Percentiles rank a stretch among this genome's conserved stretches.
phyloP scores from a whole-genome alignment of 2,797 vertebrate species.

The Pogoniulus pusillus region DNA sequence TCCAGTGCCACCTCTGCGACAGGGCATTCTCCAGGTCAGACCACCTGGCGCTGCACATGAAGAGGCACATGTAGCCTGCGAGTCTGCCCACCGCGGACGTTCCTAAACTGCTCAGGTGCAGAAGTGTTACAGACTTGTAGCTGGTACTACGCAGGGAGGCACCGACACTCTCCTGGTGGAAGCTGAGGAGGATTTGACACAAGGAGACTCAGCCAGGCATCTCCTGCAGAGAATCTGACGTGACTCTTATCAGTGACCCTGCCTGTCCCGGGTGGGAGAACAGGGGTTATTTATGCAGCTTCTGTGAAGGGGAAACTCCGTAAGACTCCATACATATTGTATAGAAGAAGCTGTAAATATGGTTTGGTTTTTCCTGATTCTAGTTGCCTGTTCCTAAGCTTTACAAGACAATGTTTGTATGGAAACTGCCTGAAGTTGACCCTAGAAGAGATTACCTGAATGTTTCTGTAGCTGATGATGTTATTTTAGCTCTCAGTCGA shows the following conservation, averaged over 20 bases:
- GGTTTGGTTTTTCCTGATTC: not conserved
- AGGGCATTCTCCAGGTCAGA: constrained; percentile 94
- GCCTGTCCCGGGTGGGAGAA: not conserved
- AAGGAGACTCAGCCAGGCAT: constrained; percentile 17
- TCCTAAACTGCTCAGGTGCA: constrained; percentile 4
- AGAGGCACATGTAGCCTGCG: constrained; percentile 88
- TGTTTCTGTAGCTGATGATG: constrained; percentile 31
- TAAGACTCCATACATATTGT: constrained; percentile 54
- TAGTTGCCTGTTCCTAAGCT: constrained; percentile 39
- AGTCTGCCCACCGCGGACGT: not conserved
- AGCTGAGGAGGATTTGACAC: not conserved
- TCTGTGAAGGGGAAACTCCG: constrained; percentile 20
- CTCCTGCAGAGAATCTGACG: constrained; percentile 5
- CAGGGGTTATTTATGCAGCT: constrained; percentile 77
- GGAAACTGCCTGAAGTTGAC: constrained; percentile 76
- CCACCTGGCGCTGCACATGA: constrained; percentile 96
- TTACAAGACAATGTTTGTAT: constrained; percentile 73
- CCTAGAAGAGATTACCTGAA: constrained; percentile 63
- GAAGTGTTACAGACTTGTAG: constrained; percentile 42
- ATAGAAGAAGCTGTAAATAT: constrained; percentile 60
- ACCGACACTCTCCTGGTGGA: not conserved
- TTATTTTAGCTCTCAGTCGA: constrained; percentile 55
- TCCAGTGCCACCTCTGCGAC: constrained; percentile 95
- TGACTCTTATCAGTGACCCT: not conserved
- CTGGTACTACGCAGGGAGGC: constrained; percentile 77